Evolutionary conservation across 1,140 invertebrate species (phyloP).

Genomic region (Plectus sambesii): DNA sequence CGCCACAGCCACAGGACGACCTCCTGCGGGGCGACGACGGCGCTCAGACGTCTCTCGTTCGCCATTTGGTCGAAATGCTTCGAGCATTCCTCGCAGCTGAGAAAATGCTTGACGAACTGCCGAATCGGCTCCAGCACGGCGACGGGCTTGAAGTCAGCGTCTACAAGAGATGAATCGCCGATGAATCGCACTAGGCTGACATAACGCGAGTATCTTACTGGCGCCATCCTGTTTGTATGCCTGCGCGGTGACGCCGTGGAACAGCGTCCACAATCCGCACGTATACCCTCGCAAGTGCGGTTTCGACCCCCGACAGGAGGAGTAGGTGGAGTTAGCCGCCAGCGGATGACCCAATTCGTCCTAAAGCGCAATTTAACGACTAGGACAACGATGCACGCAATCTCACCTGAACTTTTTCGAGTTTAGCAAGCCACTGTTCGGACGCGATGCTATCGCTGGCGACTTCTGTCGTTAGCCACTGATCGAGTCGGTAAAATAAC

Average conservation of each 20-base stretch:
- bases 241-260: constrained; percentile 79
- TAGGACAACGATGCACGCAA: constrained; percentile 6
- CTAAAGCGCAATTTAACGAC: constrained; percentile 13
- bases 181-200: background rate
- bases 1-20: constrained; percentile 84
- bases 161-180: constrained; percentile 24
- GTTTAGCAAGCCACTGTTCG: constrained; percentile 33
- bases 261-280: constrained; percentile 81
- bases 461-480: constrained; percentile 35
- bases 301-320: constrained; percentile 66
- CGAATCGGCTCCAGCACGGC: constrained; percentile 66
- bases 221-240: constrained; percentile 52
- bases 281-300: constrained; percentile 68
- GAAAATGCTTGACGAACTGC: constrained; percentile 79
- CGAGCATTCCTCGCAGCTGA: constrained; percentile 79
- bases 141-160: constrained; percentile 35
- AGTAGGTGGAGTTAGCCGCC: constrained; percentile 25
- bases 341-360: constrained; percentile 29
- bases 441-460: constrained; percentile 22
- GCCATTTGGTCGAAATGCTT: constrained; percentile 71
- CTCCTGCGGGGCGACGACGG: constrained; percentile 55
- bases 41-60: constrained; percentile 53
- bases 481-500: constrained; percentile 39
- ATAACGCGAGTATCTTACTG: constrained; percentile 26
- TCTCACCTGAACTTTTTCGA: constrained; percentile 32